phyloP scores from a whole-genome alignment of 2,113 vertebrate genomes.

The Thomomys bottae region DNA sequence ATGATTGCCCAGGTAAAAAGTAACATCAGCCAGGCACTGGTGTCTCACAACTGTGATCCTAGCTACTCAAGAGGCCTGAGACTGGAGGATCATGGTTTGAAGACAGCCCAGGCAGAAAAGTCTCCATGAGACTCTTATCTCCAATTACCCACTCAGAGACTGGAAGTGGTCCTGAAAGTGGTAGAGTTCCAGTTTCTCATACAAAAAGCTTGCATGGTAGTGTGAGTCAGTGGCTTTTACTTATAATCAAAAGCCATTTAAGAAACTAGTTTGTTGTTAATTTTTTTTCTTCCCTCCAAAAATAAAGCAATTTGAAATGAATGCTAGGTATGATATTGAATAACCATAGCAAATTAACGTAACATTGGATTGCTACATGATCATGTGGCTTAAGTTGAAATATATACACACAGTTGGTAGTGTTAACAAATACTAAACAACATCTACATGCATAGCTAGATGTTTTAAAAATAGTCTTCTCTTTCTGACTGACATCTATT shows the following conservation, averaged over 20 bases:
- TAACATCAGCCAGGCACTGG: not conserved
- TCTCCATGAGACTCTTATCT: no score
- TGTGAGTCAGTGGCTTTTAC: not conserved
- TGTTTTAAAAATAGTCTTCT: not conserved
- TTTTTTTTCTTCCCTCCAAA: not conserved
- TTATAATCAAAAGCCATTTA: slow-evolving; percentile 10
- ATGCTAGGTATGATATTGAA: not conserved
- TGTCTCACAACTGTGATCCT: no score
- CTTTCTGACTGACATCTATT: slow-evolving; percentile 5
- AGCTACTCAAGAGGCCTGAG: no score
- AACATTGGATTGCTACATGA: not conserved
- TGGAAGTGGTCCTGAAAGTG: no score
- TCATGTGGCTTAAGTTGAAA: not conserved
- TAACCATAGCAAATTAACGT: not conserved
- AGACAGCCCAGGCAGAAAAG: no score
- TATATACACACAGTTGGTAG: not conserved
- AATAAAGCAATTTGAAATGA: slow-evolving; percentile 49
- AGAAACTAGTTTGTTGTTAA: not conserved
- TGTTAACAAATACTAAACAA: not conserved
- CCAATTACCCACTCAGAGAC: no score
- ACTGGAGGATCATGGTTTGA: no score
- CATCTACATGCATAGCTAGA: not conserved
- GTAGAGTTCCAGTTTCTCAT: no score
- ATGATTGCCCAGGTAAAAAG: not conserved
- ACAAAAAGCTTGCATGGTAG: no score